Evolutionary conservation across 2,113 vertebrate genomes (phyloP), one percentile per base, ranked within the genome.

Genomic region (Alexandromys fortis): DNA sequence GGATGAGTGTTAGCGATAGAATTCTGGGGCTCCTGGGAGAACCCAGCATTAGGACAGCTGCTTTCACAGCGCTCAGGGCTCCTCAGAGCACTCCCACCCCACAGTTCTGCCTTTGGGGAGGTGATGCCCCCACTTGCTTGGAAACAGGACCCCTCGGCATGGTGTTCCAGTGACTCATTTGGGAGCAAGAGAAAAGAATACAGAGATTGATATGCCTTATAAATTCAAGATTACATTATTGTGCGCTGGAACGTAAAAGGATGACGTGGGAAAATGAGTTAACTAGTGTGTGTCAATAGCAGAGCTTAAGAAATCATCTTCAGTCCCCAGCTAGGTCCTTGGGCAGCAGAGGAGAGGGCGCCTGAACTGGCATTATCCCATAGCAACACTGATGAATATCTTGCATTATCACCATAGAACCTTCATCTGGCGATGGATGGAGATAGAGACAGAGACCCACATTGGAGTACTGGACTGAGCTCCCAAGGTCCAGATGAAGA

Each of bases 81-180:
- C 68, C 30, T 65, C 3, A 17, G 21, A 19, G 11, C 10, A 42
- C 10, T 11, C 4, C 47, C 30, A 85, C 21, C 47, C 35, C 7
- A 3, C 9, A 10, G 77, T 93, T 93, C 78, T 21, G n/a, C 78
- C 55, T 91, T 77, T 42, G 5, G 49, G 38, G 38, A 73, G 67
- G 63, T 90, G 94, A 86, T 38, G 30, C 35, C 87, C 81, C 65
- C 45, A 45, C 86, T 61, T 83, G 65, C 92, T 92, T 75, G 89
- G 70, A 11, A 52, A 17, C 30, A 58, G 70, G 35, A 68, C 72
- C 92, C 49, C 93, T 90, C 35, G 8, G 13, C 16, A 52, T 47
- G 42, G 10, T 86, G 55, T 79, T 95, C 68, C 78, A 3, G 35
- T 70, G 47, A 38, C 52, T 95, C 30, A 22, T 75, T 6, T 90